phyloP scores from a whole-genome alignment of 2,888 invertebrate genomes.

The Odontothrips loti region DNA sequence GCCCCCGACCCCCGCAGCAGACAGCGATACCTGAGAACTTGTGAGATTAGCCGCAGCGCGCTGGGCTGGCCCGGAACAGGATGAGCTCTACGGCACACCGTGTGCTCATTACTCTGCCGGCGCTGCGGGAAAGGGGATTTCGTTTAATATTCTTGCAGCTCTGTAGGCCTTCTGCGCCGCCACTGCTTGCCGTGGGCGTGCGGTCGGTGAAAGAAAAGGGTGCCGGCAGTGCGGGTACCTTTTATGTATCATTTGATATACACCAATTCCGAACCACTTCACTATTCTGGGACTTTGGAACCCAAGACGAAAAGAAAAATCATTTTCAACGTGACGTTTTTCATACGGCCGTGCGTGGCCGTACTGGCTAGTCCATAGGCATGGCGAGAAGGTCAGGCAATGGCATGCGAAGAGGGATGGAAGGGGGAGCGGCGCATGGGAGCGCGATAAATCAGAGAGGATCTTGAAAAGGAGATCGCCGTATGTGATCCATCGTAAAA shows the following conservation, averaged over 20 bases:
- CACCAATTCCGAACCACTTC: no score
- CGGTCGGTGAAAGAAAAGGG: no score
- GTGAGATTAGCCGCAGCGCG: neutral
- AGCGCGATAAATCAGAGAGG: constrained; percentile 16
- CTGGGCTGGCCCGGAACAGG: neutral
- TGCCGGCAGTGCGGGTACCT: no score
- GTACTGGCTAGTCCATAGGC: neutral
- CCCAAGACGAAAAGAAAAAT: no score
- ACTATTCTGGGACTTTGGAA: no score
- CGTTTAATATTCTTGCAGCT: neutral
- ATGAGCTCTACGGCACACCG: neutral
- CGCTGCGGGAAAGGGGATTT: neutral
- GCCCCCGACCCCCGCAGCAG: neutral
- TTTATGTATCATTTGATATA: no score
- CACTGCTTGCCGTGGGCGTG: no score
- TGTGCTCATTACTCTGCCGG: neutral
- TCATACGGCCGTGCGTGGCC: neutral
- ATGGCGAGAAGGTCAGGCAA: neutral
- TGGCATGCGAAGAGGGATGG: neutral
- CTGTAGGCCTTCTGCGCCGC: no score
- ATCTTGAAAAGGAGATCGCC: constrained; percentile 22
- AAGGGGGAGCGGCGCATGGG: neutral
- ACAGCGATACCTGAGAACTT: neutral
- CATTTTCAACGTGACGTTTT: no score
- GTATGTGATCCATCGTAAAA: constrained; percentile 25